phyloP scores from a whole-genome alignment of 2,888 invertebrate species.

The Phalera bucephala region DNA sequence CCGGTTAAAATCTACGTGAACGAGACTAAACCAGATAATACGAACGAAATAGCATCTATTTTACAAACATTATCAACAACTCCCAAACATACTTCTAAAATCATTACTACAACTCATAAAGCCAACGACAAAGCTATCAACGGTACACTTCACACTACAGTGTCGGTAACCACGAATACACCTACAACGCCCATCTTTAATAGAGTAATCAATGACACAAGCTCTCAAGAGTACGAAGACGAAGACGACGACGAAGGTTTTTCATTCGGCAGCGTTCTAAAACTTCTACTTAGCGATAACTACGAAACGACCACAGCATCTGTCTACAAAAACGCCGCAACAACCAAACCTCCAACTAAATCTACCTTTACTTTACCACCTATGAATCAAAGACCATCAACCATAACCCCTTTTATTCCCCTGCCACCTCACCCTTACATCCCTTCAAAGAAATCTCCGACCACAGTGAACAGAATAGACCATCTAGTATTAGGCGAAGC shows the following conservation, averaged over 20 bases:
- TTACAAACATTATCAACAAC: not conserved
- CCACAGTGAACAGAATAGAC: slow-evolving; percentile 65
- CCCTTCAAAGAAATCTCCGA: slow-evolving; percentile 48
- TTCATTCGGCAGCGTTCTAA: slow-evolving; percentile 84
- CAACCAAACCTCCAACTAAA: slow-evolving; percentile 8
- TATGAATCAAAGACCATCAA: slow-evolving; percentile 25
- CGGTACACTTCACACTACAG: no score
- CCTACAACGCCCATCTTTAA: slow-evolving; percentile 36
- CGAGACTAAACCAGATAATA: slow-evolving; percentile 10
- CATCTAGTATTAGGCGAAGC: slow-evolving; percentile 72
- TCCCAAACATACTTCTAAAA: not conserved
- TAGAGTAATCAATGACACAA: slow-evolving; percentile 33
- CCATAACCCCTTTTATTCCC: slow-evolving; percentile 49
- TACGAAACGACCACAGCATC: slow-evolving; percentile 57
- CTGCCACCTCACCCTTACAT: slow-evolving; percentile 47
- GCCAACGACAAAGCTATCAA: no score
- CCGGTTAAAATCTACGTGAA: slow-evolving; percentile 27
- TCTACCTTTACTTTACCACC: slow-evolving; percentile 26
- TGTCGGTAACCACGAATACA: no score
- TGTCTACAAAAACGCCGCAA: slow-evolving; percentile 19
- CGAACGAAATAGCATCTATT: no score
- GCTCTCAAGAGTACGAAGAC: slow-evolving; percentile 61
- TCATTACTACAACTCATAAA: not conserved
- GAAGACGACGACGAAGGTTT: slow-evolving; percentile 78
- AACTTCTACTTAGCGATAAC: slow-evolving; percentile 81